Evolutionary conservation across 2,113 vertebrate species (phyloP).

Genomic region (Carassius carassius): DNA sequence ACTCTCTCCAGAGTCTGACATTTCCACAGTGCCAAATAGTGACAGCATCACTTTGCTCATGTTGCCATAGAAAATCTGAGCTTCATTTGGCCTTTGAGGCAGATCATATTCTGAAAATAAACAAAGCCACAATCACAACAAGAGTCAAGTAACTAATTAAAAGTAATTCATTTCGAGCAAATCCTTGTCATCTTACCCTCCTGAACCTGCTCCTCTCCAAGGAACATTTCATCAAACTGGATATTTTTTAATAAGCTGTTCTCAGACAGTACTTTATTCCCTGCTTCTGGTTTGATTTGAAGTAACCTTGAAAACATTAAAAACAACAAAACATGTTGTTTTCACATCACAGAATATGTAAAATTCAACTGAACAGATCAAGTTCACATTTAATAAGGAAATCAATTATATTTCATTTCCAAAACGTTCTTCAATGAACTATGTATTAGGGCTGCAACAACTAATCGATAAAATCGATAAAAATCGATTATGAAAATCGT

Average conservation of each 20-base stretch:
- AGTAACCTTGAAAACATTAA: constrained; percentile 65
- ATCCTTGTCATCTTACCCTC: constrained; percentile 65
- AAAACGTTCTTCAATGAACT: too few species aligned
- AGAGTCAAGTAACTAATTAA: not conserved
- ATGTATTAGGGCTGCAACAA: too few species aligned
- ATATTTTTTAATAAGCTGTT: constrained; percentile 80
- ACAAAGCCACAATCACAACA: not conserved
- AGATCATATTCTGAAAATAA: constrained; percentile 80
- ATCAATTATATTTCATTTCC: too few species aligned
- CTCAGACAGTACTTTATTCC: constrained; percentile 77
- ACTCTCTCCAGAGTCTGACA: constrained; percentile 55
- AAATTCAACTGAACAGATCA: too few species aligned
- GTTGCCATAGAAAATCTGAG: constrained; percentile 85
- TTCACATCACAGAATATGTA: not conserved
- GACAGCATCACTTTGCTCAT: constrained; percentile 84
- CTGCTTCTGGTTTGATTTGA: constrained; percentile 71
- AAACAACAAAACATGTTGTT: not conserved
- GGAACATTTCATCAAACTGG: constrained; percentile 85
- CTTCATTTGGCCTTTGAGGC: constrained; percentile 81
- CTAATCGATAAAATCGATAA: too few species aligned
- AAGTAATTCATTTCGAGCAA: not conserved
- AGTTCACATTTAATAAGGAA: too few species aligned
- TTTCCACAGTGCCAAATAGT: constrained; percentile 74
- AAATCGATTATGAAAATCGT: too few species aligned
- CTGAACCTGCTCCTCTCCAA: constrained; percentile 81